These are phyloP conservation scores for Sarcophilus harrisii DNA, from an alignment of 2,797 vertebrate species.

Conservation along the genomic window DNA sequence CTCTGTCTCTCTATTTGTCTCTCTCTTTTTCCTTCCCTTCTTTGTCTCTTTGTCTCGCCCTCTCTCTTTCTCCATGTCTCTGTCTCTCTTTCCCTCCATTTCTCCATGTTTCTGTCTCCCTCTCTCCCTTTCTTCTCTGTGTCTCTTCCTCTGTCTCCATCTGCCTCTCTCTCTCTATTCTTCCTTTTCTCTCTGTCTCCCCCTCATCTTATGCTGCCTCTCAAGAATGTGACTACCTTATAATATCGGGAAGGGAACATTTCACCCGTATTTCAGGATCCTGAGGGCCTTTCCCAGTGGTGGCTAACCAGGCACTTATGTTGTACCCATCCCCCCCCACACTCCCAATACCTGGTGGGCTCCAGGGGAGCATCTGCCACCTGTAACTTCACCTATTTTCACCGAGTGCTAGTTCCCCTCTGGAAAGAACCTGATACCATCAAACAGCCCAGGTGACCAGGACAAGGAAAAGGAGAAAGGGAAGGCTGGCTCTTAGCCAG, in stretches of 20 bases:
- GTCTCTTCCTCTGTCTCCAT: background rate
- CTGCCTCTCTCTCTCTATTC: background rate
- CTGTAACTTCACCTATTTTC: background rate
- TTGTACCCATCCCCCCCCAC: background rate
- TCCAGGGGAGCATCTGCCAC: background rate
- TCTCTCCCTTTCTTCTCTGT: background rate
- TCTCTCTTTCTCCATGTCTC: too few species aligned
- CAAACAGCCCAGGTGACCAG: conserved; percentile 50
- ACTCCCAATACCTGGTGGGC: background rate
- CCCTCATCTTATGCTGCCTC: background rate
- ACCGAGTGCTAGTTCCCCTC: background rate
- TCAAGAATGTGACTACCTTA: background rate
- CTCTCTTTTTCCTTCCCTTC: too few species aligned
- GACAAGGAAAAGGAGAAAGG: conserved; percentile 13
- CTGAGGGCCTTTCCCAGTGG: background rate
- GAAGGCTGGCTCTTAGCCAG: conserved; percentile 41
- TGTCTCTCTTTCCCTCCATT: background rate
- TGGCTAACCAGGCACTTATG: background rate
- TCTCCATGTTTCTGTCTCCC: background rate
- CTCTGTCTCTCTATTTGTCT: too few species aligned
- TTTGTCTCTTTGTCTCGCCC: too few species aligned
- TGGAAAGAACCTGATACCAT: background rate
- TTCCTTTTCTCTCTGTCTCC: background rate
- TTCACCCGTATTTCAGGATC: background rate
- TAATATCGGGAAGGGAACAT: background rate